Percentiles rank a stretch among this genome's conserved stretches.
Evolutionary conservation across 2,888 invertebrate genomes (phyloP).

Genomic region (Globia sparganii): DNA sequence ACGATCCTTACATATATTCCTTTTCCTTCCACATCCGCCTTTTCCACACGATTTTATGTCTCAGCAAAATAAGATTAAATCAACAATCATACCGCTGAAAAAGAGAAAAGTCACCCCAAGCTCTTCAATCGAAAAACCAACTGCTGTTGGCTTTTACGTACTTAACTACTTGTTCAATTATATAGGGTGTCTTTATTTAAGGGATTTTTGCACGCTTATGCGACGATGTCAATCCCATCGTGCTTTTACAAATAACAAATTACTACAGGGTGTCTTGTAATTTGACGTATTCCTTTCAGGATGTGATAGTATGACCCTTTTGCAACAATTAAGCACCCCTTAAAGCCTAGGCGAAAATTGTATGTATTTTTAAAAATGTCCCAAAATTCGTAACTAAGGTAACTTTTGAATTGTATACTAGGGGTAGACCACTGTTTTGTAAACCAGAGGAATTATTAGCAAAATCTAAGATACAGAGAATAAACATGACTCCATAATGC

Average conservation of each 20-base stretch:
- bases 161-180: background rate
- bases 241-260: too few relatives aligned
- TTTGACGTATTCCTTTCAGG: too few relatives aligned
- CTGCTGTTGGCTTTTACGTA: background rate
- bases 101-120: background rate
- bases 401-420: background rate
- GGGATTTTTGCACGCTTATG: too few relatives aligned
- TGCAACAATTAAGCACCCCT: too few relatives aligned
- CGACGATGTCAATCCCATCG: too few relatives aligned
- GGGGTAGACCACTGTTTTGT: background rate
- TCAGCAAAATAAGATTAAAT: background rate
- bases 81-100: background rate
- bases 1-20: too few relatives aligned
- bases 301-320: too few relatives aligned
- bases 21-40: too few relatives aligned
- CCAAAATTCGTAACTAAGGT: too few relatives aligned
- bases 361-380: too few relatives aligned
- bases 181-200: background rate
- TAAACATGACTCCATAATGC: conserved; percentile 15
- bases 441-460: background rate
- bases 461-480: conserved; percentile 28
- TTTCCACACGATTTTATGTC: background rate
- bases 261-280: background rate
- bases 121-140: background rate
- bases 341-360: background rate